Evolutionary conservation across 2,888 invertebrate species (phyloP).

Genomic region (Apamea sordens): DNA sequence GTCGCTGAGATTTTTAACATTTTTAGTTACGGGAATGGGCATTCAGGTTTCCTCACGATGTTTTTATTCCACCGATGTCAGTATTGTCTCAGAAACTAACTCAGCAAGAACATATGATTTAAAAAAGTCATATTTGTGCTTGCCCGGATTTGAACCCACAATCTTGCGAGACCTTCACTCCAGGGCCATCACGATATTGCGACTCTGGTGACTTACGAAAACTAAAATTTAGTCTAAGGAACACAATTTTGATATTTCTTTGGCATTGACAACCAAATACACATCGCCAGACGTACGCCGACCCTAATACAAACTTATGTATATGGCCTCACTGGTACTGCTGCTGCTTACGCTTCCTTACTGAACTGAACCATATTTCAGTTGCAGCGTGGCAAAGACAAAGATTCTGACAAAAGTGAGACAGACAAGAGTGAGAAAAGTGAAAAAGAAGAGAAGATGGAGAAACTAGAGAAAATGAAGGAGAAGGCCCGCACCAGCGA

Average conservation of each 20-base stretch:
- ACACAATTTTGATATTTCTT: not conserved
- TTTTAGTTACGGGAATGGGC: not conserved
- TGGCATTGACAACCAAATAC: not conserved
- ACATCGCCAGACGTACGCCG: not conserved
- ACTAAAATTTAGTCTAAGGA: not conserved
- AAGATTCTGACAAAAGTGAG: constrained; percentile 87
- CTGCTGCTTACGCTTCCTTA: constrained; percentile 58
- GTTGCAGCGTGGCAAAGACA: constrained; percentile 82
- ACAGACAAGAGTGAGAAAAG: constrained; percentile 86
- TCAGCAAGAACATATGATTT: not conserved
- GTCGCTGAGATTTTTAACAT: not conserved
- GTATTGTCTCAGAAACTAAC: not conserved
- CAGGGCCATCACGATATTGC: not conserved
- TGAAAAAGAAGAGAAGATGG: constrained; percentile 83
- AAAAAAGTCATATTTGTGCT: too few relatives aligned
- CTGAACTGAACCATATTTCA: constrained; percentile 60
- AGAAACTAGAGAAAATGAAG: constrained; percentile 80
- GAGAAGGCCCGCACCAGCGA: constrained; percentile 84
- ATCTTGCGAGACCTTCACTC: not conserved
- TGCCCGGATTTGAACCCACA: not conserved
- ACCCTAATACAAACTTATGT: not conserved
- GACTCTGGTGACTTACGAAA: not conserved
- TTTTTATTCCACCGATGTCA: not conserved
- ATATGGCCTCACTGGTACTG: constrained; percentile 21
- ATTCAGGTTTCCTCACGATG: not conserved